Conservation (phyloP, 2,888 invertebrate species). For the Meiosimyza decipiens region DNA sequence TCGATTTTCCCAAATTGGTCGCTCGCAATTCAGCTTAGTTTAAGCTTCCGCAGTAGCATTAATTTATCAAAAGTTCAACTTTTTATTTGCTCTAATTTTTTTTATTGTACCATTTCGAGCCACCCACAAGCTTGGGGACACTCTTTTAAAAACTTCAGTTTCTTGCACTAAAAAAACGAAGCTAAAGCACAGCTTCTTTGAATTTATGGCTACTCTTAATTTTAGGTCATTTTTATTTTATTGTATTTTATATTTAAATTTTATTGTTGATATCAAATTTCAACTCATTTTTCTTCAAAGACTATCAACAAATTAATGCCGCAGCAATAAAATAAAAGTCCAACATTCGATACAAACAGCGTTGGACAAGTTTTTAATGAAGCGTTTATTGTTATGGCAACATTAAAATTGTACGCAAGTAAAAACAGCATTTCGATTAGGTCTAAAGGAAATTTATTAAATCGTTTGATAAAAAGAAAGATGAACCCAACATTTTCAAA, state of each 20-base stretch:
- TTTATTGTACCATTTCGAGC: too few relatives aligned
- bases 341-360: not conserved
- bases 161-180: slow-evolving; percentile 6
- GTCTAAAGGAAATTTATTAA: too few relatives aligned
- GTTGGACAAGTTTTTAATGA: slow-evolving; percentile 23
- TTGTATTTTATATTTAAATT: slow-evolving; percentile 22
- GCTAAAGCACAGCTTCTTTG: not conserved
- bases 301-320: slow-evolving; percentile 20
- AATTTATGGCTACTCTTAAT: slow-evolving; percentile 3
- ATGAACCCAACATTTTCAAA: too few relatives aligned
- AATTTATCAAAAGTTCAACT: too few relatives aligned
- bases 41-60: too few relatives aligned
- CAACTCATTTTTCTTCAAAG: slow-evolving; percentile 2
- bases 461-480: too few relatives aligned
- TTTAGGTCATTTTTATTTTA: not conserved
- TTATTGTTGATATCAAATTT: slow-evolving; percentile 27
- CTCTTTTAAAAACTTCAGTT: not conserved
- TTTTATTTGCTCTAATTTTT: too few relatives aligned
- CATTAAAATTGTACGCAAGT: not conserved
- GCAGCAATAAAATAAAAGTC: not conserved
- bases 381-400: slow-evolving; percentile 15
- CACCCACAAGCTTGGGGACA: too few relatives aligned
- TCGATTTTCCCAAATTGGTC: too few relatives aligned
- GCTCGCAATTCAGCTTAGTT: too few relatives aligned
- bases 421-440: too few relatives aligned